phyloP scores from a whole-genome alignment of 1,140 invertebrate genomes.

The Brachionus rubens region DNA sequence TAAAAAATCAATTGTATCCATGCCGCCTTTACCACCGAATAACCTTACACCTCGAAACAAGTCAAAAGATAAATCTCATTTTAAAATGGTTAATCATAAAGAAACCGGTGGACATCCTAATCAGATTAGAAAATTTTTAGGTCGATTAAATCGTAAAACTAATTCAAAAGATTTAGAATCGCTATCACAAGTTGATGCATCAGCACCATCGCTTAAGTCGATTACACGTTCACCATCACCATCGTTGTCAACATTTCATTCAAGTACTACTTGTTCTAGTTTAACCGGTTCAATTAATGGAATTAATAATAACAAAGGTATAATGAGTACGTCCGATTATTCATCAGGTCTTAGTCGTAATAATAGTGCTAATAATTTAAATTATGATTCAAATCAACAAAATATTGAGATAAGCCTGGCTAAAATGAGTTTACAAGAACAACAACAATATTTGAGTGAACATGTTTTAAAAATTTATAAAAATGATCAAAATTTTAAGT shows the following conservation, averaged over 20 bases:
- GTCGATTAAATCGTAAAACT: conserved; percentile 20
- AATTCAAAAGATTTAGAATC: conserved; percentile 41
- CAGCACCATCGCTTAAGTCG: conserved; percentile 59
- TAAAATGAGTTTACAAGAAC: conserved; percentile 51
- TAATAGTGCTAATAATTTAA: conserved; percentile 78
- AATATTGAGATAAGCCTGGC: neutral
- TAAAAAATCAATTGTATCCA: conserved; percentile 38
- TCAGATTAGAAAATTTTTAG: conserved; percentile 25
- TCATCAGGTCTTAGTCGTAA: conserved; percentile 47
- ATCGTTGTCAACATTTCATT: conserved; percentile 47
- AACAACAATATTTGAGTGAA: conserved; percentile 80
- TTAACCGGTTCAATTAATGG: conserved; percentile 60
- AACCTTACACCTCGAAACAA: conserved; percentile 32
- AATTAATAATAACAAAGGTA: neutral
- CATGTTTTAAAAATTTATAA: conserved; percentile 88
- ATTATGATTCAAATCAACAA: conserved; percentile 48
- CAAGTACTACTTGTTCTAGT: conserved; percentile 50
- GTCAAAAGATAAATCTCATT: conserved; percentile 11
- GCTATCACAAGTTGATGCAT: conserved; percentile 49
- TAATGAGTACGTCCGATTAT: neutral
- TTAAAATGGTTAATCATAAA: conserved; percentile 30
- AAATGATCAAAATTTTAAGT: conserved; percentile 94
- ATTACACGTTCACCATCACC: conserved; percentile 53
- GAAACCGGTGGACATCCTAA: neutral
- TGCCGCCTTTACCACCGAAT: conserved; percentile 24